A percentile compares a stretch with the other conserved stretches of the same genome.
phyloP scores from a whole-genome alignment of 2,797 vertebrate species.

The Neostethus bicornis region DNA sequence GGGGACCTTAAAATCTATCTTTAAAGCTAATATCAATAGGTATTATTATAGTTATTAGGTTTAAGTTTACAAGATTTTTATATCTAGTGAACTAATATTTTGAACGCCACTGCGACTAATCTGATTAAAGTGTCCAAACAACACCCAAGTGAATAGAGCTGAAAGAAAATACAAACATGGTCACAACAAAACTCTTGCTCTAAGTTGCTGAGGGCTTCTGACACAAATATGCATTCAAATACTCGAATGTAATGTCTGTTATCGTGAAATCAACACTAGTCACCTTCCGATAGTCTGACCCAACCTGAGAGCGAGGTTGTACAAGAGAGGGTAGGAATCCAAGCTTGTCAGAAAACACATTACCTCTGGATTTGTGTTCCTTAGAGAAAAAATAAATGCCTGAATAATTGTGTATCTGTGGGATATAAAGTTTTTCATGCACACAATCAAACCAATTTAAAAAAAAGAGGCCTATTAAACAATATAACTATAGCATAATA shows the following conservation, averaged over 20 bases:
- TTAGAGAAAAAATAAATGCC: background rate
- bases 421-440: constrained; percentile 1
- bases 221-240: constrained; percentile 37
- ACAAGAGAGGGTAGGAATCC: constrained; percentile 53
- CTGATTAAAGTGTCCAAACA: constrained; percentile 2
- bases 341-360: constrained; percentile 54
- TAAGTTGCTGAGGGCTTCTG: constrained; percentile 36
- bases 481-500: background rate
- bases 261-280: constrained; percentile 63
- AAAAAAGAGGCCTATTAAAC: too few species aligned
- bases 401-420: constrained; percentile 9
- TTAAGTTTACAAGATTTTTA: background rate
- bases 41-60: too few species aligned
- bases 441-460: background rate
- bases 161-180: constrained; percentile 14
- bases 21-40: too few species aligned
- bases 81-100: too few species aligned
- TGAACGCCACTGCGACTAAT: constrained; percentile 34
- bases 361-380: constrained; percentile 2
- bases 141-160: constrained; percentile 26
- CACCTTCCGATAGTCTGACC: constrained; percentile 51
- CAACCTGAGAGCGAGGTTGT: constrained; percentile 43
- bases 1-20: background rate
- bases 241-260: constrained; percentile 40
- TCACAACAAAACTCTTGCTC: constrained; percentile 27